Conservation (phyloP, 2,888 invertebrate species). For the Agrochola lota region DNA sequence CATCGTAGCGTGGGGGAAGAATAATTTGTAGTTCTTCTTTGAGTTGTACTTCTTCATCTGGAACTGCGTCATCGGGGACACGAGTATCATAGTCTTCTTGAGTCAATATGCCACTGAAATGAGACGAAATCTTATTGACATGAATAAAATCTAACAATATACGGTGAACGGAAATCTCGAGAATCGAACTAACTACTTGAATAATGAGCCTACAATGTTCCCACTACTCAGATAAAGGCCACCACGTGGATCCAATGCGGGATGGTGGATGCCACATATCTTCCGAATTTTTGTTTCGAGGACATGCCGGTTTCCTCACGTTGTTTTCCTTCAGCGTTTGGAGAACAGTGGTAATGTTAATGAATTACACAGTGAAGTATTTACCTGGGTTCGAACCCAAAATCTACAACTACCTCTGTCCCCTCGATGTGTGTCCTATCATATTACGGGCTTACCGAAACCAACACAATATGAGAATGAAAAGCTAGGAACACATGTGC, state of each 20-base stretch:
- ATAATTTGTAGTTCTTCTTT: conserved; percentile 86
- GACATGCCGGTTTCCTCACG: not conserved
- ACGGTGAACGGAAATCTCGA: too few relatives aligned
- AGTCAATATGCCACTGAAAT: conserved; percentile 72
- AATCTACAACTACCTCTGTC: too few relatives aligned
- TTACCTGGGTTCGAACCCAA: not conserved
- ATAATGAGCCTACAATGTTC: not conserved
- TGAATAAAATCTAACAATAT: not conserved
- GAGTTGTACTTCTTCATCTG: conserved; percentile 83
- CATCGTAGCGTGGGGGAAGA: conserved; percentile 85
- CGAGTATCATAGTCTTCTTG: conserved; percentile 79
- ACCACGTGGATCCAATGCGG: not conserved
- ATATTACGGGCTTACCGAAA: too few relatives aligned
- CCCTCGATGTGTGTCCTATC: too few relatives aligned
- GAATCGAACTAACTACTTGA: not conserved
- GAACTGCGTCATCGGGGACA: conserved; percentile 77
- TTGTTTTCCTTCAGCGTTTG: not conserved
- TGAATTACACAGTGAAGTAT: not conserved
- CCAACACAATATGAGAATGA: too few relatives aligned
- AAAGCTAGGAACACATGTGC: not conserved
- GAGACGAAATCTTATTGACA: not conserved
- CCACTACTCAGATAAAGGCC: not conserved
- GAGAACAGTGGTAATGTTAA: not conserved
- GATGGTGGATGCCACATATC: not conserved
- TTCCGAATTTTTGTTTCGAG: not conserved